These are phyloP conservation scores for Leptodirus hochenwartii DNA, from an alignment of 2,888 invertebrate genomes.

Conservation along the genomic window DNA sequence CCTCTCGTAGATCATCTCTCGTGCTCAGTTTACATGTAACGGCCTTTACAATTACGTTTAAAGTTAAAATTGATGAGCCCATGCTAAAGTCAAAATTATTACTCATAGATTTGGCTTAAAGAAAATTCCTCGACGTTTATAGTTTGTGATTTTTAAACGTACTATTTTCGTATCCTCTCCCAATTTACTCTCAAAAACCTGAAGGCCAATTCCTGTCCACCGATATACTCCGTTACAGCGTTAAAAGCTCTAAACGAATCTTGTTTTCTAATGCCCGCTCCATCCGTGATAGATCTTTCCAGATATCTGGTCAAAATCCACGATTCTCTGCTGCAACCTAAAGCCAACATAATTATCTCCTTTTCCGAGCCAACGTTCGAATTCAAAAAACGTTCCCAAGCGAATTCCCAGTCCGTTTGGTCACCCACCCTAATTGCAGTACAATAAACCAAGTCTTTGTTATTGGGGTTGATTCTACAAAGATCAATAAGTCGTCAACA, in stretches of 20 bases:
- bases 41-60: conserved; percentile 53
- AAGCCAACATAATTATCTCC: conserved; percentile 51
- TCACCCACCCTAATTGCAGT: conserved; percentile 69
- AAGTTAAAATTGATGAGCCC: conserved; percentile 48
- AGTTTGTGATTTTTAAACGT: conserved; percentile 30
- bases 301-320: conserved; percentile 69
- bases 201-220: conserved; percentile 69
- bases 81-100: conserved; percentile 26
- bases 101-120: background rate
- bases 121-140: no score
- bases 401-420: conserved; percentile 76
- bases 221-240: conserved; percentile 53
- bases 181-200: conserved; percentile 62
- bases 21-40: conserved; percentile 58
- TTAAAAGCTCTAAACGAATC: conserved; percentile 61
- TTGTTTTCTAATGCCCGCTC: conserved; percentile 65
- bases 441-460: conserved; percentile 72
- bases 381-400: conserved; percentile 57
- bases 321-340: conserved; percentile 68
- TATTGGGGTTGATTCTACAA: conserved; percentile 61
- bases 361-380: conserved; percentile 70
- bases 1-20: conserved; percentile 57
- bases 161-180: conserved; percentile 53
- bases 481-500: background rate
- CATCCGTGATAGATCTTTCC: conserved; percentile 50